These are phyloP conservation scores for Miichthys miiuy DNA, from an alignment of 2,797 vertebrate species.

Conservation along the genomic window DNA sequence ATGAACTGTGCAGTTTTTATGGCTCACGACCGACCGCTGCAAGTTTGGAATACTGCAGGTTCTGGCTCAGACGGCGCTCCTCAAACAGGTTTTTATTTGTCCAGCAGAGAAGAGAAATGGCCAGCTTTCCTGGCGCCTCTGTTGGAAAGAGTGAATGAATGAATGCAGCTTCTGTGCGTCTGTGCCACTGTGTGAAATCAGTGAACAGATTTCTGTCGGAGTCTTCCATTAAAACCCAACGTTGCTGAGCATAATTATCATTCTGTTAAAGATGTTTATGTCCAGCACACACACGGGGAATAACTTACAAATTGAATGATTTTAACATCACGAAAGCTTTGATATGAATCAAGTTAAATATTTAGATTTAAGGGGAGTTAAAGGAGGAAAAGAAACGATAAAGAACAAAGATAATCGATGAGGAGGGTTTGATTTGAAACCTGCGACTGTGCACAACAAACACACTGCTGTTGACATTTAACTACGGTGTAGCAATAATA, in stretches of 20 bases:
- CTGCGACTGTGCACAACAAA: background rate
- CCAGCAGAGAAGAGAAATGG: background rate
- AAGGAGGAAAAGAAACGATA: background rate
- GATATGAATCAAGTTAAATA: too few species aligned
- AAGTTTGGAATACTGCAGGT: background rate
- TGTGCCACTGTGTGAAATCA: background rate
- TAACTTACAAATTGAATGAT: background rate
- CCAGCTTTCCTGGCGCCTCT: background rate
- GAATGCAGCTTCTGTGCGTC: conserved; percentile 11
- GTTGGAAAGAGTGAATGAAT: conserved; percentile 10
- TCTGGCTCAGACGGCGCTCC: background rate
- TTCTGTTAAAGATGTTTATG: background rate
- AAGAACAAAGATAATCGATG: background rate
- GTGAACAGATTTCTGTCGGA: background rate
- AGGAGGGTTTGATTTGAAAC: background rate
- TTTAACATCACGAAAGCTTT: background rate
- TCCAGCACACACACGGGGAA: background rate
- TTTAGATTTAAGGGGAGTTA: too few species aligned
- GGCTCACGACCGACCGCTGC: background rate
- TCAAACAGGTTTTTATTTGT: conserved; percentile 8
- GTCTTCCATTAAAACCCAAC: background rate
- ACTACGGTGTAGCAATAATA: background rate
- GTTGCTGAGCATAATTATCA: background rate
- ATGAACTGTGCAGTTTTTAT: background rate
- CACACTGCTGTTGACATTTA: background rate